Evolutionary conservation across 2,113 vertebrate species (phyloP).

Genomic region (Periophthalmus modestus): DNA sequence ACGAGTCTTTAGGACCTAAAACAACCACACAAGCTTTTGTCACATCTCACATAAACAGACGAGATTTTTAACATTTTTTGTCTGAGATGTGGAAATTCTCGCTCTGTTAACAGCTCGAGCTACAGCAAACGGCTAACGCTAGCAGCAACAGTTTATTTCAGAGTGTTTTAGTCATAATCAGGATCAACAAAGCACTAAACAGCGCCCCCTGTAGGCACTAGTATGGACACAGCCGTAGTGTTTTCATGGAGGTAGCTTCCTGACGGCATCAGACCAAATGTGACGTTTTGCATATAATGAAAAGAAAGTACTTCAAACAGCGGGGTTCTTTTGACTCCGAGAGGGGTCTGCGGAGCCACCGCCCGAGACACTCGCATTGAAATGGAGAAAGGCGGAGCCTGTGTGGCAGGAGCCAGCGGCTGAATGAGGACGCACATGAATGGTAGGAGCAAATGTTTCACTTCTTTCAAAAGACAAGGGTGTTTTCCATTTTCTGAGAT

Average conservation of each 20-base stretch:
- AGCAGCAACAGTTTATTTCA: no score
- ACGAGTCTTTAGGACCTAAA: no score
- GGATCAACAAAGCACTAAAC: no score
- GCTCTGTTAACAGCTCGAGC: no score
- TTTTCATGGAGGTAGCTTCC: not conserved
- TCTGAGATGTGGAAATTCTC: no score
- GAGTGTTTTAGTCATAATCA: no score
- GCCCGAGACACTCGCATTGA: conserved; percentile 39
- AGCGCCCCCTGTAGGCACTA: no score
- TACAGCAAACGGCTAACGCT: no score
- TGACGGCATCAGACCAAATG: not conserved
- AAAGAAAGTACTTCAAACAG: not conserved
- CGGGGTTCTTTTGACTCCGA: not conserved
- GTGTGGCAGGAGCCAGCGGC: not conserved
- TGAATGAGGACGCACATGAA: conserved; percentile 23
- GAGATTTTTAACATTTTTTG: no score
- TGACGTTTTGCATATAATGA: not conserved
- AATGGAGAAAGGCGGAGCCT: conserved; percentile 34
- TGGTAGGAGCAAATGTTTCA: conserved; percentile 38
- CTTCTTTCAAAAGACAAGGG: conserved; percentile 49
- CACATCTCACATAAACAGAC: no score
- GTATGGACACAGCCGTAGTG: not conserved
- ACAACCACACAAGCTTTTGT: no score
- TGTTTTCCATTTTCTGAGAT: conserved; percentile 64
- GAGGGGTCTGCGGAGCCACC: conserved; percentile 8